Base-by-base conservation (phyloP, 2,888 invertebrate genomes). In the Gerris lacustris region DNA sequence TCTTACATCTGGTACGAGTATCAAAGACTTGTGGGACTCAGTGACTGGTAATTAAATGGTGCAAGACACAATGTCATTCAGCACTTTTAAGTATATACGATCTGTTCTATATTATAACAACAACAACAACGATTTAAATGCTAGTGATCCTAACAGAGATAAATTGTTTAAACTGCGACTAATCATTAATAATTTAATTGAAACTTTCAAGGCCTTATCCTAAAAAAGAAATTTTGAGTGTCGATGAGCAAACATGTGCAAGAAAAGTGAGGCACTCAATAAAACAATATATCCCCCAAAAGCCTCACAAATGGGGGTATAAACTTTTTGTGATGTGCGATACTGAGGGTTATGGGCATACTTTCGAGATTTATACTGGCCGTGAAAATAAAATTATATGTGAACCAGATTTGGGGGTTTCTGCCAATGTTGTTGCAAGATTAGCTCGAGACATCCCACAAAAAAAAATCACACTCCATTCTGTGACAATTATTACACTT, bases 291-390 rank as follows among this genome's bases (percentile, higher is more conserved):
- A 77, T 77, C 55, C 76, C 76, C 68, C 76, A 77, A 6, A 80
- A 79, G 69, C 79, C 79, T 0, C 76, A 74, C 11, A 79, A 79
- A 45, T 80, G 78, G 78, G 79, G 79, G 1, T 78, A 77, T 55
- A 79, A 79, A 76, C 77, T 77, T 63, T 78, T 76, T 73, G 77
- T 78, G 11, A 7, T 47, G 11, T 47, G 47, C 11, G 47, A 47
- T 47, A 47, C 47, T 11, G 47, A 47, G 11, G 47, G 47, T 47
- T 47, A 7, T 11, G 47, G 47, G 7, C 11, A 47, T 47, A 47
- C 6, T 7, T 47, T 47, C 11, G 47, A 47, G 47, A 47, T 47
- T 7, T 47, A 47, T 11, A 47, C 47, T 7, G 47, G 47, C 7
- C 7, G 7, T 47, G 47, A 47, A 47, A 47, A 47, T 47, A 47